Evolutionary conservation across 92 coral and sea anemone species (phyloP).

Genomic region (Anthopleura xanthogrammica): DNA sequence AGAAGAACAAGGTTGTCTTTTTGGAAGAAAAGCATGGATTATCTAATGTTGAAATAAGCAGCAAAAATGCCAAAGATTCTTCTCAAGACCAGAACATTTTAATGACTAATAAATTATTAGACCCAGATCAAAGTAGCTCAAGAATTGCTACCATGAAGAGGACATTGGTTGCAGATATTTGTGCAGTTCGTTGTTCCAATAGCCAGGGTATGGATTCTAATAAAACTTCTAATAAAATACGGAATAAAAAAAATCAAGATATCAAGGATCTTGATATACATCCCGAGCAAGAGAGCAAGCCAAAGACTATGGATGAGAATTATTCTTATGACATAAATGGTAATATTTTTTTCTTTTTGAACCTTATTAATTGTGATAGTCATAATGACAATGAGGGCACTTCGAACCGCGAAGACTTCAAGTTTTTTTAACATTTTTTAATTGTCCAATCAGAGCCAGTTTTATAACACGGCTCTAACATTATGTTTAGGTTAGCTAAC

Average conservation of each 20-base stretch:
- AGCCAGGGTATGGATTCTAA: not conserved
- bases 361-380: too few species aligned
- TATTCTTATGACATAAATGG: not conserved
- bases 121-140: conserved; percentile 32
- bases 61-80: conserved; percentile 8
- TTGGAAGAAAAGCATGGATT: not conserved
- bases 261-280: not conserved
- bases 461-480: too few species aligned
- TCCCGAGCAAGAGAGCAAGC: not conserved
- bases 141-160: conserved; percentile 40
- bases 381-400: too few species aligned
- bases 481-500: too few species aligned
- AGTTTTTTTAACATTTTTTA: too few species aligned
- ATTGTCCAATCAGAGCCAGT: too few species aligned
- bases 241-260: not conserved
- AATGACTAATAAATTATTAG: conserved; percentile 37
- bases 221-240: not conserved
- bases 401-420: too few species aligned
- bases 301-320: not conserved
- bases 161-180: conserved; percentile 51
- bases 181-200: conserved; percentile 3
- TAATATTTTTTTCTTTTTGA: not conserved
- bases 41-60: conserved; percentile 5
- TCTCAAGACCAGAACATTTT: not conserved
- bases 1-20: conserved; percentile 27